A percentile compares a stretch with the other conserved stretches of the same genome.
phyloP scores from a whole-genome alignment of 2,113 vertebrate species.

The Chlorodrepanis virens region DNA sequence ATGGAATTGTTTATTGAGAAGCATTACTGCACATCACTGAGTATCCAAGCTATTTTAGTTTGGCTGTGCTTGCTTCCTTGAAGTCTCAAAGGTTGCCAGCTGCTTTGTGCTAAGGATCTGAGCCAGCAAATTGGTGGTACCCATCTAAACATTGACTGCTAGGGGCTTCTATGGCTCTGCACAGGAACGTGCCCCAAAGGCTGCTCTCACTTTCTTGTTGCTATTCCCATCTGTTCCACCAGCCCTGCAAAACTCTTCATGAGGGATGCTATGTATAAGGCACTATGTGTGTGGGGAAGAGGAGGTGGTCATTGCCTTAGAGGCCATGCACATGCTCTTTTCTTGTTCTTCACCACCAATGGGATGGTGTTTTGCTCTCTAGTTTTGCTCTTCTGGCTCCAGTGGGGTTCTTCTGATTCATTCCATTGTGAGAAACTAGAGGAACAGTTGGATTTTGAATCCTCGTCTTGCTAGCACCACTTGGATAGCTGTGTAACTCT shows the following conservation, averaged over 20 bases:
- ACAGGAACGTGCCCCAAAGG: fast-evolving
- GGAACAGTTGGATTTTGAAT: neutral
- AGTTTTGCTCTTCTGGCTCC: neutral
- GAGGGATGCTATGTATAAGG: neutral
- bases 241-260: neutral
- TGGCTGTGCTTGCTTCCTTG: neutral
- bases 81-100: neutral
- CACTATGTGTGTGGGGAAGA: neutral
- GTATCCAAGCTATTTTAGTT: neutral
- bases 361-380: neutral
- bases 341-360: neutral
- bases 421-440: neutral
- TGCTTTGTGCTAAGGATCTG: neutral
- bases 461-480: neutral
- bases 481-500: neutral
- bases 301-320: neutral
- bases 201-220: neutral
- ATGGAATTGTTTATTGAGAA: constrained; percentile 16
- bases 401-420: neutral
- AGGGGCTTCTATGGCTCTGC: neutral
- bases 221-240: neutral
- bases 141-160: neutral
- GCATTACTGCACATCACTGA: neutral
- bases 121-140: neutral
- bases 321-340: neutral